A percentile compares a stretch with the other conserved stretches of the same genome.
Conservation (phyloP, 2,888 invertebrate species). For the Cantharis flavilabris region DNA sequence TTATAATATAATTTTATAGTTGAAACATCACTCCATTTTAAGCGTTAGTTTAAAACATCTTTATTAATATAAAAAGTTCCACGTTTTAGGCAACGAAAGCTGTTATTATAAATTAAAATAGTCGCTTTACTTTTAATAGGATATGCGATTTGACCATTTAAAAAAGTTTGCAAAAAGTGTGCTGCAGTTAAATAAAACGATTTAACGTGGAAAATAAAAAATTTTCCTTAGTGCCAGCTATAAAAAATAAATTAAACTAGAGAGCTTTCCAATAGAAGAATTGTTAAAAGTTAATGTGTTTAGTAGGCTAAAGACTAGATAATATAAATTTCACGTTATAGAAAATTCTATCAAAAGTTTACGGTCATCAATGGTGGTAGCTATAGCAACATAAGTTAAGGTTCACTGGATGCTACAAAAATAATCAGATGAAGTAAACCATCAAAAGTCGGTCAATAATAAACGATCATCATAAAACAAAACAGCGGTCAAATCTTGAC, state of each 20-base stretch:
- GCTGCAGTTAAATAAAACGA: background rate
- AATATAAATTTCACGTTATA: background rate
- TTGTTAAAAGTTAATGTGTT: background rate
- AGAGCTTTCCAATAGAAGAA: background rate
- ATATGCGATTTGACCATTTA: background rate
- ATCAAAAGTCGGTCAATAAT: slow-evolving; percentile 27
- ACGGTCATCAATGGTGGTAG: slow-evolving; percentile 4
- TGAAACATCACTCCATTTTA: background rate
- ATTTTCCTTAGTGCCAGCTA: background rate
- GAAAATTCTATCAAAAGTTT: slow-evolving; percentile 5
- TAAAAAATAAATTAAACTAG: background rate
- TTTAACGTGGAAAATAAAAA: background rate
- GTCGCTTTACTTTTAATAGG: background rate
- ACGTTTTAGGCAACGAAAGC: background rate
- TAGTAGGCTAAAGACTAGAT: background rate
- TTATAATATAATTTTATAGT: background rate
- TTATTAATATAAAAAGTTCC: background rate
- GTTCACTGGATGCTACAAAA: slow-evolving; percentile 15
- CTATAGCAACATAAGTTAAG: slow-evolving; percentile 12
- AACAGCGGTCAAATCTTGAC: slow-evolving; percentile 25
- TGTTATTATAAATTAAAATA: background rate
- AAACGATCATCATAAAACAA: slow-evolving; percentile 29
- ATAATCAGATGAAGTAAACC: slow-evolving; percentile 26
- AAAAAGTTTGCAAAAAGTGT: background rate
- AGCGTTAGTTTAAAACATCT: background rate